phyloP scores from a whole-genome alignment of 2,797 vertebrate species.

The Borostomias antarcticus region DNA sequence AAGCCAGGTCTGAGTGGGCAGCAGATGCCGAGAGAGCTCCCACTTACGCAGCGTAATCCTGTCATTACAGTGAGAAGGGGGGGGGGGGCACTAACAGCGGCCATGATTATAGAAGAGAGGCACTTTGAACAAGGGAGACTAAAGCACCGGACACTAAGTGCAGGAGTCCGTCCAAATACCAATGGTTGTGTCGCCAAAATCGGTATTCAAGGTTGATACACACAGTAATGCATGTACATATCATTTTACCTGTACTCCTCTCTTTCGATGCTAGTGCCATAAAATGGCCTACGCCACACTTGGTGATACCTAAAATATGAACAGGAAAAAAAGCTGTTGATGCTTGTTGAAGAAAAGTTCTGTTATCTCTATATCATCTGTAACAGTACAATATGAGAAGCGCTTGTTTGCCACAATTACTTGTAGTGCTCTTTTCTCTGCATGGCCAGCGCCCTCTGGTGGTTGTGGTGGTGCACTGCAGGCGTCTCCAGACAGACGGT shows the following conservation, averaged over 20 bases:
- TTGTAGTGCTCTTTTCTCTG: slow-evolving; percentile 71
- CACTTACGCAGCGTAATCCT: too few species aligned
- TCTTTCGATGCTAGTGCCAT: slow-evolving; percentile 71
- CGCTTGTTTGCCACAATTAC: slow-evolving; percentile 28
- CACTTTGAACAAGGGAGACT: too few species aligned
- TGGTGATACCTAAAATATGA: slow-evolving; percentile 67
- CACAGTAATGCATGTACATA: background rate
- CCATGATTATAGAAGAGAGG: too few species aligned
- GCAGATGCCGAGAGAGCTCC: too few species aligned
- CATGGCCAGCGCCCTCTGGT: slow-evolving; percentile 71
- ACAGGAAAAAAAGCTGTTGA: background rate
- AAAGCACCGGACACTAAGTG: too few species aligned
- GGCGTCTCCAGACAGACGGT: slow-evolving; percentile 74
- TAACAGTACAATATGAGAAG: background rate
- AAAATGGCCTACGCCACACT: slow-evolving; percentile 74
- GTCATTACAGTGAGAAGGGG: too few species aligned
- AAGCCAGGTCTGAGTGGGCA: too few species aligned
- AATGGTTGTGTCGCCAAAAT: background rate
- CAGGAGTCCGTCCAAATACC: background rate
- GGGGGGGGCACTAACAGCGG: too few species aligned
- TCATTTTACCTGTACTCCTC: slow-evolving; percentile 72
- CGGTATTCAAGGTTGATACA: background rate
- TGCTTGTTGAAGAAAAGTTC: background rate
- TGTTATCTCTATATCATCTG: background rate
- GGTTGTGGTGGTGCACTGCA: slow-evolving; percentile 73